Evolutionary conservation across 2,797 vertebrate genomes (phyloP).

Genomic region (Schizopygopsis malacanthus): DNA sequence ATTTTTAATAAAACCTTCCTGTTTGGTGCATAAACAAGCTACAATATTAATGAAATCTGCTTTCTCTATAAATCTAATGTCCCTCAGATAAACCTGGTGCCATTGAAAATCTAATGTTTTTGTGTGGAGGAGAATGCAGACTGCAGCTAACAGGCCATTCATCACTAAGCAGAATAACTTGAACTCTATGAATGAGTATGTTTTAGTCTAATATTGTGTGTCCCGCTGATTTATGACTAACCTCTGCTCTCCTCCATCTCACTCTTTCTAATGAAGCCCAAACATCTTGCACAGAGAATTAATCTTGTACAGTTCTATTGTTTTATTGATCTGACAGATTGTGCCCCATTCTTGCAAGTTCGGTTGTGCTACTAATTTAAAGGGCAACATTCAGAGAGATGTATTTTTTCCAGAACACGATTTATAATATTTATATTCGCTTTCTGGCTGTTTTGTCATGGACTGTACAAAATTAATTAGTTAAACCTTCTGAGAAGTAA

Average conservation of each 20-base stretch:
- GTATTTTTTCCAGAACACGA: neutral
- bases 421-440: conserved; percentile 12
- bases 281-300: conserved; percentile 12
- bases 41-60: conserved; percentile 15
- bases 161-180: conserved; percentile 7
- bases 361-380: conserved; percentile 8
- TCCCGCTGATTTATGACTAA: conserved; percentile 19
- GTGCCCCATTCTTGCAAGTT: neutral
- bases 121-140: conserved; percentile 9
- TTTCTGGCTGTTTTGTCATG: conserved; percentile 1
- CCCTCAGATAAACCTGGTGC: neutral
- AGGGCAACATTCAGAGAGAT: conserved; percentile 11
- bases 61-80: conserved; percentile 15
- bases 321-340: conserved; percentile 19
- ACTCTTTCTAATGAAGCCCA: conserved; percentile 30
- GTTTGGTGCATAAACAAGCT: conserved; percentile 7
- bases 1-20: conserved; percentile 30
- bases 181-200: conserved; percentile 32
- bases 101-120: neutral
- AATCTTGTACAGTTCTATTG: neutral
- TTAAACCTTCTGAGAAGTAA: conserved; percentile 16
- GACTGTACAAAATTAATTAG: conserved; percentile 26
- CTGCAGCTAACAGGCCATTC: neutral
- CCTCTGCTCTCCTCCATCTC: conserved; percentile 21
- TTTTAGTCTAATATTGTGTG: neutral